These are phyloP conservation scores for Cryptotermes secundus DNA, from an alignment of 1,140 invertebrate species.

Conservation along the genomic window DNA sequence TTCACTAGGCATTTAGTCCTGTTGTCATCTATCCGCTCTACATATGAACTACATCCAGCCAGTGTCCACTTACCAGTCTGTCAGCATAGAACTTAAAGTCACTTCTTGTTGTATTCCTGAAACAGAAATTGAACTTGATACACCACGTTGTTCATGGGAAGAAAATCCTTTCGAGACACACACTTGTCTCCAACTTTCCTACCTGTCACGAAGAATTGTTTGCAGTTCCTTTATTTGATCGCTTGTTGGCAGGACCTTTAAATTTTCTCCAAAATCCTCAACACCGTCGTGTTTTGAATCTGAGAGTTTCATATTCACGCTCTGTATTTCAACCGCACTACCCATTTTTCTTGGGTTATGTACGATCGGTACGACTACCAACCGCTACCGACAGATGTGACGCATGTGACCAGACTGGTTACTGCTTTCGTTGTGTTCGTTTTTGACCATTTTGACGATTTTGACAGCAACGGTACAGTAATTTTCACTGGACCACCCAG, in stretches of 20 bases:
- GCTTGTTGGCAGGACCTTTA: slow-evolving; percentile 79
- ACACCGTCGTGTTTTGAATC: slow-evolving; percentile 32
- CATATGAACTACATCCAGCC: not conserved
- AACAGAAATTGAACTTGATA: slow-evolving; percentile 45
- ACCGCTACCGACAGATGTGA: no score
- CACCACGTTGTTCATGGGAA: not conserved
- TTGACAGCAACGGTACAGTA: no score
- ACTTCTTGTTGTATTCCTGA: slow-evolving; percentile 85
- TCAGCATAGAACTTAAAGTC: slow-evolving; percentile 99
- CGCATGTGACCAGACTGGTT: no score
- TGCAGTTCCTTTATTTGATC: slow-evolving; percentile 91
- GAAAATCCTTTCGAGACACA: not conserved
- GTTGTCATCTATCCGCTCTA: not conserved
- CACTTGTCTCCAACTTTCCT: slow-evolving; percentile 40
- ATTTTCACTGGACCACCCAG: no score
- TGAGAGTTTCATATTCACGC: not conserved
- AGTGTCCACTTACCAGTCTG: slow-evolving; percentile 63
- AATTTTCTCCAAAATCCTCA: slow-evolving; percentile 72
- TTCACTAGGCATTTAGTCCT: no score
- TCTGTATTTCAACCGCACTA: not conserved
- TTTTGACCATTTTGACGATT: no score
- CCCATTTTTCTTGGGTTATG: not conserved
- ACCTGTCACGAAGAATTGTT: slow-evolving; percentile 94
- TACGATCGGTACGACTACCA: no score
- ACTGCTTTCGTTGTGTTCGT: no score